These are phyloP conservation scores for Drosophila nasuta DNA, from an alignment of 1,140 invertebrate genomes.

Conservation along the genomic window DNA sequence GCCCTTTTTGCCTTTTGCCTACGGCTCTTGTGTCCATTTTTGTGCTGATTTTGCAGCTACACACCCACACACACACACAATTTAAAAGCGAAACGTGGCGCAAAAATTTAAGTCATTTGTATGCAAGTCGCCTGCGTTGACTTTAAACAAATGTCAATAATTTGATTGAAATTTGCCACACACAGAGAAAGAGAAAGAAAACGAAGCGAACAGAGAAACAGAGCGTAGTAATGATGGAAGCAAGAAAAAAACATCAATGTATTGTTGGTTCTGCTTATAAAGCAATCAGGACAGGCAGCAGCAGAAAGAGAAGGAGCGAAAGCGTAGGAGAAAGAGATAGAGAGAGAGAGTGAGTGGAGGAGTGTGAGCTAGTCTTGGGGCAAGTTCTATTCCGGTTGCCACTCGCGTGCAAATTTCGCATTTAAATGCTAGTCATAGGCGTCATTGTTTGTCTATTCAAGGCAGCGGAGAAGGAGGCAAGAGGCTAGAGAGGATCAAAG, in stretches of 20 bases:
- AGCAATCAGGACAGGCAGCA: slow-evolving; percentile 48
- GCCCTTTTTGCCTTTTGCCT: slow-evolving; percentile 25
- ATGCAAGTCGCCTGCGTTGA: slow-evolving; percentile 66
- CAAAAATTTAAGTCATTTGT: slow-evolving; percentile 73
- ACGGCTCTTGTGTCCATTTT: slow-evolving; percentile 61
- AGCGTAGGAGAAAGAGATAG: neutral
- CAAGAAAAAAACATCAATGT: slow-evolving; percentile 17
- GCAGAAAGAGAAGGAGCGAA: neutral
- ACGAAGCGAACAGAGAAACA: neutral
- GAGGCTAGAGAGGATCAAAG: neutral
- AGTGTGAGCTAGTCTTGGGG: slow-evolving; percentile 2
- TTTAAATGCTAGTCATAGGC: slow-evolving; percentile 80
- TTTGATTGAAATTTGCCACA: slow-evolving; percentile 81
- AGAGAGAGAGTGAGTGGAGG: neutral
- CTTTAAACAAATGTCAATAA: slow-evolving; percentile 83
- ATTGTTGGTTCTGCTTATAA: slow-evolving; percentile 54
- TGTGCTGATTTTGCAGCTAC: slow-evolving; percentile 68
- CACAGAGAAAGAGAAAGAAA: neutral
- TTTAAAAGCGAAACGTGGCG: slow-evolving; percentile 51
- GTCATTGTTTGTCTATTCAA: slow-evolving; percentile 65
- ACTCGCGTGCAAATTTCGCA: slow-evolving; percentile 80
- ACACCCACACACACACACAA: neutral
- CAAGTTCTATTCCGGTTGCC: slow-evolving; percentile 54
- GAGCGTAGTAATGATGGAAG: slow-evolving; percentile 1
- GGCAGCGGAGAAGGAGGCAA: neutral